Conservation (phyloP, 2,797 vertebrate species). For the Glossophaga mutica region DNA sequence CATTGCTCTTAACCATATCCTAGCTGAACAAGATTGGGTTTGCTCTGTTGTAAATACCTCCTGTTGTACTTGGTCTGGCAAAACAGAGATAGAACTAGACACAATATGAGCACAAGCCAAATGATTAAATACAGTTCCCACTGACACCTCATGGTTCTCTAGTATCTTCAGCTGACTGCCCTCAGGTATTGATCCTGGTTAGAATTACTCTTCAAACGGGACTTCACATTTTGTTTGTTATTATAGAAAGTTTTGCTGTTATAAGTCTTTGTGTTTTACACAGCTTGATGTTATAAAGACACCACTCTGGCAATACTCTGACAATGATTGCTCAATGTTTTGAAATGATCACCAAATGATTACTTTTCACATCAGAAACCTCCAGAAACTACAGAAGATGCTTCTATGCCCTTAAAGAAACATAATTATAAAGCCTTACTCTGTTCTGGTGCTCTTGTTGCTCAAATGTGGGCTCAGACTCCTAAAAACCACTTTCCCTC, state of each 20-base stretch:
- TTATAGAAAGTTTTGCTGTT: background rate
- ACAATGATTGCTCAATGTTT: background rate
- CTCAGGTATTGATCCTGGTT: background rate
- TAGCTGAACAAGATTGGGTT: background rate
- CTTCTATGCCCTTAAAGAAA: background rate
- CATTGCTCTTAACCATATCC: background rate
- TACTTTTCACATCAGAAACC: background rate
- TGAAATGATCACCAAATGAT: background rate
- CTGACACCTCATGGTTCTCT: background rate
- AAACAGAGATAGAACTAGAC: background rate
- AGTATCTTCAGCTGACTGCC: background rate
- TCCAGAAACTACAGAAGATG: background rate
- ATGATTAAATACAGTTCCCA: background rate
- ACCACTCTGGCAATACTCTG: background rate
- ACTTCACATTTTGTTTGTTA: background rate
- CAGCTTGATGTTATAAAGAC: background rate
- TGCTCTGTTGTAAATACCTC: background rate
- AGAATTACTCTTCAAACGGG: background rate
- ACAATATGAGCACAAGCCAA: background rate
- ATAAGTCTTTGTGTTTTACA: background rate
- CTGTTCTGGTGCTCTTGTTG: background rate
- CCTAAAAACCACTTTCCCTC: background rate
- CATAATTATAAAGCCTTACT: background rate
- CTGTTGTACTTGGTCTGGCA: background rate
- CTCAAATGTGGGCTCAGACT: background rate